These are phyloP conservation scores for Oryzias sinensis DNA, from an alignment of 2,797 vertebrate genomes.

Conservation along the genomic window DNA sequence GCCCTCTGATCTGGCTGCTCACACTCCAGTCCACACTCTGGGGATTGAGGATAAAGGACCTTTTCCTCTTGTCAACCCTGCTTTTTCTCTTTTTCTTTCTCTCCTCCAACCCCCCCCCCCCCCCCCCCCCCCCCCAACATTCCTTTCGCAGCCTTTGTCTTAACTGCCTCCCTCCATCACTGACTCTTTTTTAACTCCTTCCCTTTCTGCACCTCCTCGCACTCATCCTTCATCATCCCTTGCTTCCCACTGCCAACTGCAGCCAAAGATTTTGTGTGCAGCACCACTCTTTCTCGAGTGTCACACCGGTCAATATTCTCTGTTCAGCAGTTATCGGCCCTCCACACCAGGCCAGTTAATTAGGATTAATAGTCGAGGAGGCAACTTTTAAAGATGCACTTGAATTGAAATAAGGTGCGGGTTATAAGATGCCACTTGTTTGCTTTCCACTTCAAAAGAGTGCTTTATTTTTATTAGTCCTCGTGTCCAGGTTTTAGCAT, in stretches of 20 bases:
- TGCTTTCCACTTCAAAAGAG: constrained; percentile 30
- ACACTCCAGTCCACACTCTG: constrained; percentile 59
- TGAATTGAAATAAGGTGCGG: constrained; percentile 40
- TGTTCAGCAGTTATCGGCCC: constrained; percentile 69
- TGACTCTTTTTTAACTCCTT: constrained; percentile 42
- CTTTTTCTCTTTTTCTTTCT: constrained; percentile 10
- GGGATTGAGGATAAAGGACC: constrained; percentile 65
- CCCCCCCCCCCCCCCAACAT: constrained; percentile 8
- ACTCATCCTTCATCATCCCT: constrained; percentile 10
- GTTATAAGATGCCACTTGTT: constrained; percentile 63
- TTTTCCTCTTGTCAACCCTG: constrained; percentile 39
- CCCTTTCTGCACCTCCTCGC: constrained; percentile 21
- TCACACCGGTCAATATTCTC: constrained; percentile 67
- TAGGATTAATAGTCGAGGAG: constrained; percentile 75
- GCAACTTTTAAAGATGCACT: constrained; percentile 71
- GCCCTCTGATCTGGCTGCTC: constrained; percentile 68
- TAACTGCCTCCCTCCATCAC: constrained; percentile 48
- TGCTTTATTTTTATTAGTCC: constrained; percentile 28
- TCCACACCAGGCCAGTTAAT: constrained; percentile 77
- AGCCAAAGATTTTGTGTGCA: constrained; percentile 56
- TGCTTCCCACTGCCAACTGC: constrained; percentile 23
- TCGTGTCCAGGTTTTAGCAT: constrained; percentile 5
- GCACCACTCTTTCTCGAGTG: constrained; percentile 69
- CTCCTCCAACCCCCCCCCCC: background rate
- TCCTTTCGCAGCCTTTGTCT: constrained; percentile 39